Base-by-base conservation (phyloP, 2,113 vertebrate genomes). In the Heterocephalus glaber region DNA sequence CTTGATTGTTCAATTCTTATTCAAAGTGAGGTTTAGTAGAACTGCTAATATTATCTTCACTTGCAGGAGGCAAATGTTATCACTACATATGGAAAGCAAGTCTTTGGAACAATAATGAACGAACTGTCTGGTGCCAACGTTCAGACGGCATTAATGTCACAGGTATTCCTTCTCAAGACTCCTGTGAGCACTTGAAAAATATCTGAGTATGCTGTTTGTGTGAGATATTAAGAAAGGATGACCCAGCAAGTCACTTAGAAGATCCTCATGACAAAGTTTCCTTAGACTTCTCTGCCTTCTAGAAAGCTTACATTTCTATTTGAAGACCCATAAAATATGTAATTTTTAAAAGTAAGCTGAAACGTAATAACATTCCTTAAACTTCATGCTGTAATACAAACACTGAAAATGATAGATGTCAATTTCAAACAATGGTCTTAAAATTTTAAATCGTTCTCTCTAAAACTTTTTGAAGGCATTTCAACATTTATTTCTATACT, bases 101-200 rank as follows among this genome's bases (percentile, higher is more conserved):
- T 88, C 98, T 97, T 86, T 99, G 99, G 99, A 98, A 70, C 95
- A 99, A 99, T 98, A 99, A 99, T 4, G 91, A 99, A 49, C 98
- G 99, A 92, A 97, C 97, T 0, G 99, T 99, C 95, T 99, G 99
- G 99, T 99, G 99, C 96, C 99, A 99, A 91, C 99, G 99, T 92
- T 99, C 99, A 1, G 99, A 99, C 65, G 99, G 99, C 7, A 79
- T 99, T 94, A 99, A 99, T 47, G 99, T 99, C 97, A 99, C 99
- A 99, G 99, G 99, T 99, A 98, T 19, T 83, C 19, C 91, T 93
- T 28, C 9, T 16, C 88, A 68, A 68, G 52, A 54, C 74, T 68
- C 5, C 5, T 77, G 47, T 47, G 26, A 89, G 33, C 17, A 47
- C 68, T 85, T 96, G 30, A 68, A 3, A 92, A 89, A 86, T 30